phyloP scores from a whole-genome alignment of 2,888 invertebrate genomes.

The Agrotis segetum region DNA sequence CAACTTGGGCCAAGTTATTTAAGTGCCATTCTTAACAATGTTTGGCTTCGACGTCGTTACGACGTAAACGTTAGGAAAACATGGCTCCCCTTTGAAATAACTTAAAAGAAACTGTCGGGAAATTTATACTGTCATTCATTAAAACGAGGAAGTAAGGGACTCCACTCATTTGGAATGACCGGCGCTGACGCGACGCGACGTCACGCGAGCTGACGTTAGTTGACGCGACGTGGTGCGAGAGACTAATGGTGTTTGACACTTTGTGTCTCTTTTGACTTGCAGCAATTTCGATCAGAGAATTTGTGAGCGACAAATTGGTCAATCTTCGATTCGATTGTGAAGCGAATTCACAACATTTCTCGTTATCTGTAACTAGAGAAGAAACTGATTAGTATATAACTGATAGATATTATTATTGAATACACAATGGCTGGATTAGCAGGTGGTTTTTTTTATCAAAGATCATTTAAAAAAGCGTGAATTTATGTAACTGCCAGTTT shows the following conservation, averaged over 20 bases:
- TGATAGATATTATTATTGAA: neutral
- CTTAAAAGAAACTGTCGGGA: slow-evolving; percentile 69
- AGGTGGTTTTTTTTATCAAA: neutral
- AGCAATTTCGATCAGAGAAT: slow-evolving; percentile 7
- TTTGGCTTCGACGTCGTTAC: slow-evolving; percentile 77
- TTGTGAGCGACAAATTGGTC: neutral
- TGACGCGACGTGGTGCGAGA: slow-evolving; percentile 10
- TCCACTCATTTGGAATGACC: slow-evolving; percentile 48
- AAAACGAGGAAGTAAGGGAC: slow-evolving; percentile 63
- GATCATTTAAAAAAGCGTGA: neutral
- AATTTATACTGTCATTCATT: slow-evolving; percentile 70
- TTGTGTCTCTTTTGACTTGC: slow-evolving; percentile 26
- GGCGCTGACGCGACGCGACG: slow-evolving; percentile 30
- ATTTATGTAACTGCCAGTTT: too few species aligned
- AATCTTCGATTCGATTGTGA: neutral
- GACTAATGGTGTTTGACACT: slow-evolving; percentile 32
- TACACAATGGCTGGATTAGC: neutral
- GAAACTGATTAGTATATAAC: neutral
- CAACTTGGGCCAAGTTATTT: slow-evolving; percentile 63
- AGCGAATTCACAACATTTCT: neutral
- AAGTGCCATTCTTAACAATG: slow-evolving; percentile 81
- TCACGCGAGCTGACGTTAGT: slow-evolving; percentile 16
- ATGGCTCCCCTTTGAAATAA: slow-evolving; percentile 76
- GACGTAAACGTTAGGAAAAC: slow-evolving; percentile 76
- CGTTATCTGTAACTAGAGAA: neutral